Evolutionary conservation across 1,140 invertebrate species (phyloP).

Genomic region (Anastatus disparis): DNA sequence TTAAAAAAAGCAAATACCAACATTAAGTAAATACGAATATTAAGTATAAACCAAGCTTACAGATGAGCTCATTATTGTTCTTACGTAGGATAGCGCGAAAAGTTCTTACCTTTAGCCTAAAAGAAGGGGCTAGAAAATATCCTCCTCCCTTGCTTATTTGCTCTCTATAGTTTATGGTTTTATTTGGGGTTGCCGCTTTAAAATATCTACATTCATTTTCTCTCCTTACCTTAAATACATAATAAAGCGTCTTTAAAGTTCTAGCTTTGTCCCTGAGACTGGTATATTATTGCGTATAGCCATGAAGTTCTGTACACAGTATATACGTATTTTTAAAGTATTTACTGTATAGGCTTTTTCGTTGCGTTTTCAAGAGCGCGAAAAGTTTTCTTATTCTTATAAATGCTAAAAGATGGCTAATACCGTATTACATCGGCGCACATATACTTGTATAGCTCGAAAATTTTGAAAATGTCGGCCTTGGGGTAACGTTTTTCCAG

Average conservation of each 20-base stretch:
- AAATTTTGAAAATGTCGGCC: constrained; percentile 24
- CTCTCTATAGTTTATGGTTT: constrained; percentile 57
- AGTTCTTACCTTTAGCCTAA: constrained; percentile 46
- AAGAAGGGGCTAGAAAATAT: constrained; percentile 50
- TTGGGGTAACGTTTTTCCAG: constrained; percentile 12
- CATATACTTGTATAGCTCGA: neutral
- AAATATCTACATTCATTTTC: too few species aligned
- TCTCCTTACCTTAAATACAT: constrained; percentile 49
- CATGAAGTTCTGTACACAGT: constrained; percentile 44
- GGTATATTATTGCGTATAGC: constrained; percentile 55
- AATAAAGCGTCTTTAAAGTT: constrained; percentile 52
- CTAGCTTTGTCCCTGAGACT: constrained; percentile 59
- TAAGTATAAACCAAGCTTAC: too few species aligned
- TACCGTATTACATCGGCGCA: neutral
- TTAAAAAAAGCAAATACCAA: too few species aligned
- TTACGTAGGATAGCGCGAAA: constrained; percentile 36
- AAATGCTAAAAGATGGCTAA: too few species aligned
- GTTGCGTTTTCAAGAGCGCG: neutral
- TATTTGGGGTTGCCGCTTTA: constrained; percentile 53
- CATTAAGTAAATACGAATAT: too few species aligned
- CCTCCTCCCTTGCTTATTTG: too few species aligned
- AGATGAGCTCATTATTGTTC: constrained; percentile 19
- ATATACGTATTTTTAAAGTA: too few species aligned
- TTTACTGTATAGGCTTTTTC: neutral
- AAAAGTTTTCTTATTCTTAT: too few species aligned